Conservation (phyloP, 2,888 invertebrate species). For the Ectropis crepuscularia region DNA sequence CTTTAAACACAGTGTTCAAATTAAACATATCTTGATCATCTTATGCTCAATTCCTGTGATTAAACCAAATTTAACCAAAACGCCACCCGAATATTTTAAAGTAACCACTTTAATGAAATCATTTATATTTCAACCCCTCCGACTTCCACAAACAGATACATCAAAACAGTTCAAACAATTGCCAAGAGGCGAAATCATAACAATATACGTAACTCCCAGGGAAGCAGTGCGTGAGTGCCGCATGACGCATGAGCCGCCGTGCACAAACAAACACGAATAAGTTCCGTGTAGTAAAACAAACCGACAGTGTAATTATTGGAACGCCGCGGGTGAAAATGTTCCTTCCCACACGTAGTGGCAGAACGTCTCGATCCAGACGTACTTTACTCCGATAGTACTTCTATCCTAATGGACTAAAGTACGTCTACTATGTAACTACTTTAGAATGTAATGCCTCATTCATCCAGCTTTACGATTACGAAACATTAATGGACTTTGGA, state of each 20-base stretch:
- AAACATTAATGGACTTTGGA: too few relatives aligned
- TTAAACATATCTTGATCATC: too few relatives aligned
- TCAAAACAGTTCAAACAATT: constrained; percentile 14
- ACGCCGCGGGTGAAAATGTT: constrained; percentile 10
- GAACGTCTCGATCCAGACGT: not conserved
- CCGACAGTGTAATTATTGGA: constrained; percentile 33
- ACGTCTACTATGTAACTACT: too few relatives aligned
- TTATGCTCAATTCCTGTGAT: too few relatives aligned
- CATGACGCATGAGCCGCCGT: constrained; percentile 13
- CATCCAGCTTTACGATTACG: too few relatives aligned
- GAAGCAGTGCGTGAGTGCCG: constrained; percentile 18
- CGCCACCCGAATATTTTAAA: not conserved
- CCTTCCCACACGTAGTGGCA: constrained; percentile 1
- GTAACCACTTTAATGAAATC: not conserved
- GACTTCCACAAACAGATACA: not conserved
- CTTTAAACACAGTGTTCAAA: too few relatives aligned
- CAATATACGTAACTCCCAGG: constrained; percentile 19
- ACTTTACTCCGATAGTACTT: not conserved
- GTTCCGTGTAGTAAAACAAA: constrained; percentile 27
- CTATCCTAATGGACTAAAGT: too few relatives aligned
- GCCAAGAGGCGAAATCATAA: constrained; percentile 18
- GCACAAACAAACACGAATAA: constrained; percentile 32
- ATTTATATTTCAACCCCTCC: not conserved
- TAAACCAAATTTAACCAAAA: too few relatives aligned
- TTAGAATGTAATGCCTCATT: too few relatives aligned